Base-by-base conservation (phyloP, 2,888 invertebrate species). In the Corythucha ciliata region DNA sequence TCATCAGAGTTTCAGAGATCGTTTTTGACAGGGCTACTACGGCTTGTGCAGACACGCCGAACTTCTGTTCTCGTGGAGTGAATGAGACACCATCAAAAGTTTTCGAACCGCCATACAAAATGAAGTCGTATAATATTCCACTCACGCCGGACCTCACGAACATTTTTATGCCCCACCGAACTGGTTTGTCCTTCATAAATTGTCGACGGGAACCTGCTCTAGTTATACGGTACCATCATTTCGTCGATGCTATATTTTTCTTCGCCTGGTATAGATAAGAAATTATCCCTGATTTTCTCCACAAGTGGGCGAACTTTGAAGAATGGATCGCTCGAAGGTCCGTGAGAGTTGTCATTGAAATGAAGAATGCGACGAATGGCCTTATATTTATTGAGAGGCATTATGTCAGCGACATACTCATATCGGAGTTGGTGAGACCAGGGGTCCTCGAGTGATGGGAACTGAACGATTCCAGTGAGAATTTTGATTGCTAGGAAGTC, bases 271-370 rank as follows among this genome's bases (percentile, higher is more conserved):
- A 39, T 39, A 6, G 4, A 12, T 4, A 8, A 12, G 18, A 39
- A 39, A 22, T 39, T 39, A 5, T 22, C 12, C 22, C 39, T 20
- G 20, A 16, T 25, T 25, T 24, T 40, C 14, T 40, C 40, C 22
- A 40, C 12, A 7, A 40, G 8, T 20, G 40, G 40, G 14, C 40
- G 40, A 14, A 40, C 40, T 40, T 40, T 40, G 21, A 40, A 40
- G 21, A 24, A 40, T 8, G 40, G 40, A 14, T 40, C 40, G 21
- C 25, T 21, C n/a, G 40, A 40, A 22, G 40, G 40, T 12, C 21
- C 10, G 14, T n/a, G 20, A 24, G 12, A 12, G 18, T 51, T 51
- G 25, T 51, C 45, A 8, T 22, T 26, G 20, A 51, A 51, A 51
- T 51, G 44, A 18, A 51, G 4, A 22, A 33, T 29, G 7, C 29